A percentile compares a stretch with the other conserved stretches of the same genome.
Conservation (phyloP, 2,888 invertebrate genomes). For the Polymixis flavicincta region DNA sequence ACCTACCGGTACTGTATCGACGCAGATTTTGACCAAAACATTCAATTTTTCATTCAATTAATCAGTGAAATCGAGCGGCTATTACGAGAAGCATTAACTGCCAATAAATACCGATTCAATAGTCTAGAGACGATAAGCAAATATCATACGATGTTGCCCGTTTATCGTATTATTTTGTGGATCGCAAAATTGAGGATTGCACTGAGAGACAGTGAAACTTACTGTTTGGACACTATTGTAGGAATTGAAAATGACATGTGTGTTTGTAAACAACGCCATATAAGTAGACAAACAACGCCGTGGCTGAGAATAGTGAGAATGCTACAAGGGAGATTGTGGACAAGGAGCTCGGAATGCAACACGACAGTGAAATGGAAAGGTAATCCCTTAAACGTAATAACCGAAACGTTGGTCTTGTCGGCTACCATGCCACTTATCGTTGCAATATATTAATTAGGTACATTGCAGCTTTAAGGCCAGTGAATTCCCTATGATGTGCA, state of each 20-base stretch:
- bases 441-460: conserved; percentile 32
- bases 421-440: neutral
- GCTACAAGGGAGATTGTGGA: neutral
- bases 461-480: conserved; percentile 4
- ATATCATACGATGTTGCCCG: conserved; percentile 19
- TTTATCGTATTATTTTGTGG: conserved; percentile 41
- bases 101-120: conserved; percentile 10
- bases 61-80: conserved; percentile 30
- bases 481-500: neutral
- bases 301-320: neutral
- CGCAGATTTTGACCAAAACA: conserved; percentile 8
- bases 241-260: neutral
- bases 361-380: conserved; percentile 19
- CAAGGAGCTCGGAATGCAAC: neutral
- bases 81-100: conserved; percentile 26
- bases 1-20: neutral
- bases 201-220: conserved; percentile 12
- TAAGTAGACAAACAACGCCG: conserved; percentile 16
- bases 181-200: conserved; percentile 12
- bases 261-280: too few relatives aligned
- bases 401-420: neutral
- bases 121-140: conserved; percentile 25
- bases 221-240: neutral
- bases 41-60: conserved; percentile 32
- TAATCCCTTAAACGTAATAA: conserved; percentile 17